Evolutionary conservation across 92 coral and sea anemone genomes (phyloP).

Genomic region (Porites rus): DNA sequence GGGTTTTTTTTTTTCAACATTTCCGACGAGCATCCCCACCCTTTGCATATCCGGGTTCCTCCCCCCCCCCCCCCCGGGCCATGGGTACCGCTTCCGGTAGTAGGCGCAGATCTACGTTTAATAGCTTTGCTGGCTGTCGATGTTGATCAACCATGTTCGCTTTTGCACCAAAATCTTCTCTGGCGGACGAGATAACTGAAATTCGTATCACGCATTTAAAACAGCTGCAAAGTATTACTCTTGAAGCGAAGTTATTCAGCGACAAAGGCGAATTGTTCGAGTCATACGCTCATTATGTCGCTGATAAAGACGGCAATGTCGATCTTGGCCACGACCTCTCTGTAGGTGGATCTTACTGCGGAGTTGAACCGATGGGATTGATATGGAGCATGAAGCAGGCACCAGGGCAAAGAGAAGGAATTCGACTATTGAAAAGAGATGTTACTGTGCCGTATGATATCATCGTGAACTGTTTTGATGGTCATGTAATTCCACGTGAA

Average conservation of each 20-base stretch:
- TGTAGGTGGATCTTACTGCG: conserved; percentile 48
- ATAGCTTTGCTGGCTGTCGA: too few species aligned
- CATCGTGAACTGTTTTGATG: conserved; percentile 31
- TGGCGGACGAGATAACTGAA: conserved; percentile 18
- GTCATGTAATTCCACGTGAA: conserved; percentile 1
- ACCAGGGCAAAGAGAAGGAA: conserved; percentile 18
- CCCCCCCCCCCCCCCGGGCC: too few species aligned
- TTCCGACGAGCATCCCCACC: too few species aligned
- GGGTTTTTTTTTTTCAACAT: too few species aligned
- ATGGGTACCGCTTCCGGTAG: too few species aligned
- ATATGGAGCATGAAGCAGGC: conserved; percentile 36
- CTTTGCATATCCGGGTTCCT: too few species aligned
- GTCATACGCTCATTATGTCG: conserved; percentile 44
- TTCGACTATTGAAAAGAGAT: conserved; percentile 35
- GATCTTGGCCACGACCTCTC: conserved; percentile 34
- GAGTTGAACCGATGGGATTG: conserved; percentile 50
- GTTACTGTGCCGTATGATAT: conserved; percentile 47
- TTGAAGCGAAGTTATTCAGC: conserved; percentile 30
- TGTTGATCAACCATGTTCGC: neutral
- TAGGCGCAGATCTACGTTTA: too few species aligned
- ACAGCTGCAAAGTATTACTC: conserved; percentile 25
- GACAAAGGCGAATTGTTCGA: conserved; percentile 30
- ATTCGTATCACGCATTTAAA: conserved; percentile 19
- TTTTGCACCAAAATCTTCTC: conserved; percentile 8
- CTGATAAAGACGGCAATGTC: conserved; percentile 29